Percentiles rank a stretch among this genome's conserved stretches.
Evolutionary conservation across 2,888 invertebrate species (phyloP).

Genomic region (Apamea crenata): DNA sequence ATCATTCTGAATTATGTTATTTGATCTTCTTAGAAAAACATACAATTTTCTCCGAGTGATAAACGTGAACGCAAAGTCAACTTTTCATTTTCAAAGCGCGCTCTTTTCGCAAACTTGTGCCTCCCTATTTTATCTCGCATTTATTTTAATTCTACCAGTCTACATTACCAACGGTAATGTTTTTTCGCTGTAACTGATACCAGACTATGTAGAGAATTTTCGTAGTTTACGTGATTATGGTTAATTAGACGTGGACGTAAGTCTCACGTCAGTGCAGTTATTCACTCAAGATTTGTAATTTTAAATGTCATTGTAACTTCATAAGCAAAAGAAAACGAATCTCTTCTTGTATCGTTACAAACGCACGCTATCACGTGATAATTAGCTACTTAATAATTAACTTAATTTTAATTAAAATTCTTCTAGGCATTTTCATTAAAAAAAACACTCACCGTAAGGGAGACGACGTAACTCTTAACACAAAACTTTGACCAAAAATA

Average conservation of each 20-base stretch:
- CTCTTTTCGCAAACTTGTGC: neutral
- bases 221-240: slow-evolving; percentile 55
- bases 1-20: neutral
- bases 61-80: neutral
- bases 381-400: slow-evolving; percentile 41
- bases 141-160: neutral
- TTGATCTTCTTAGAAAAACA: neutral
- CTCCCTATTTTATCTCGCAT: neutral
- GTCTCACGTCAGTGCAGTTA: slow-evolving; percentile 69
- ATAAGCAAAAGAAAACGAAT: slow-evolving; percentile 73
- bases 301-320: slow-evolving; percentile 71
- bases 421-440: neutral
- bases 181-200: slow-evolving; percentile 11
- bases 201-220: slow-evolving; percentile 36
- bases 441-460: slow-evolving; percentile 80
- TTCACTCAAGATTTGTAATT: slow-evolving; percentile 69
- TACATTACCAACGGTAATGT: neutral
- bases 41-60: neutral
- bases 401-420: slow-evolving; percentile 16
- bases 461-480: slow-evolving; percentile 74
- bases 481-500: slow-evolving; percentile 73
- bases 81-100: neutral
- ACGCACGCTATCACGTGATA: slow-evolving; percentile 70
- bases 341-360: slow-evolving; percentile 66
- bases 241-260: slow-evolving; percentile 64